phyloP scores from a whole-genome alignment of 2,113 vertebrate genomes.

The Apeltes quadracus region DNA sequence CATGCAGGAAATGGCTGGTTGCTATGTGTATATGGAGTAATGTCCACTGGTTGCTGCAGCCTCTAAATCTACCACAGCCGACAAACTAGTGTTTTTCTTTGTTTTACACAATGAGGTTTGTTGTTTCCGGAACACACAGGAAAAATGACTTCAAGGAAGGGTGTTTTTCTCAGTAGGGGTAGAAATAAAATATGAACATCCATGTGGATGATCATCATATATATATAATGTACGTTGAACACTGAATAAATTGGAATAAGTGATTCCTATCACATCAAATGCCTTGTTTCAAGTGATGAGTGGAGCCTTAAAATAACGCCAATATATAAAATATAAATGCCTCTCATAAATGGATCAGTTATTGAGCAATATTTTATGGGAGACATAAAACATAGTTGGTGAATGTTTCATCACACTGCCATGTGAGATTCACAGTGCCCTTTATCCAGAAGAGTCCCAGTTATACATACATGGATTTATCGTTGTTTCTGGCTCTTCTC shows the following conservation, averaged over 20 bases:
- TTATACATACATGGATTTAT: background rate
- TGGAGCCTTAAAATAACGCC: background rate
- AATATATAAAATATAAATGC: background rate
- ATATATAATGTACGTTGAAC: background rate
- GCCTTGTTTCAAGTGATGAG: background rate
- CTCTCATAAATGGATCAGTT: background rate
- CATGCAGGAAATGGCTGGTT: background rate
- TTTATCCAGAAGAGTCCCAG: background rate
- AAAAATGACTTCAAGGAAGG: background rate
- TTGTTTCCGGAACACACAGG: background rate
- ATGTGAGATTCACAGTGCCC: background rate
- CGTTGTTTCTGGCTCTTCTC: conserved; percentile 15
- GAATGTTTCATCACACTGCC: background rate
- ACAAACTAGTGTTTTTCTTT: background rate
- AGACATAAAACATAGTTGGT: too few species aligned
- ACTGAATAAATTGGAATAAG: background rate
- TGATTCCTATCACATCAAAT: background rate
- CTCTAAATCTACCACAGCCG: background rate
- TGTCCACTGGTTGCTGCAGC: background rate
- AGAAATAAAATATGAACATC: too few species aligned
- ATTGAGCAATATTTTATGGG: background rate
- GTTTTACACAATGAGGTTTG: background rate
- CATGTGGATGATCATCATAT: too few species aligned
- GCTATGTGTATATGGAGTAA: background rate
- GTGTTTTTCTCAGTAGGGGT: background rate